These are phyloP conservation scores for Drosophila kurseongensis DNA, from an alignment of 1,140 invertebrate species.

Conservation along the genomic window DNA sequence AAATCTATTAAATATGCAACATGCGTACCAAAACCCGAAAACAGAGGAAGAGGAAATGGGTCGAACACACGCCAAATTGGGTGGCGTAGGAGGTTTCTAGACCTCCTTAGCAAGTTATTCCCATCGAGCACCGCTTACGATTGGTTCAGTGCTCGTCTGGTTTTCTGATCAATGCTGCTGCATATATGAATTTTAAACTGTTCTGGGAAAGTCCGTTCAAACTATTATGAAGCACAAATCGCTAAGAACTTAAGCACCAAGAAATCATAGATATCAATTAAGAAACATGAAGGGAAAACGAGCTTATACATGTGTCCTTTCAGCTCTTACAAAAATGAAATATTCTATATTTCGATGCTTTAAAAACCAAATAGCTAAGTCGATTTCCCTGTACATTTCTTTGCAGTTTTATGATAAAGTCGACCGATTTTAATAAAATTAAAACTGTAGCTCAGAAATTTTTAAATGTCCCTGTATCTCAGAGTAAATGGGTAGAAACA, in stretches of 20 bases:
- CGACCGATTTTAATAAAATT: too few relatives aligned
- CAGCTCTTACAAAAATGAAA: too few relatives aligned
- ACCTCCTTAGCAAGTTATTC: slow-evolving; percentile 35
- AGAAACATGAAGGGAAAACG: too few relatives aligned
- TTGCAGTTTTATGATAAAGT: too few relatives aligned
- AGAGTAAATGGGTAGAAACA: too few relatives aligned
- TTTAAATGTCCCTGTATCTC: too few relatives aligned
- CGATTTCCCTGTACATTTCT: too few relatives aligned
- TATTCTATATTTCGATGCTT: too few relatives aligned
- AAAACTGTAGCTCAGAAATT: too few relatives aligned
- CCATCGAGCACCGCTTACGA: slow-evolving; percentile 14
- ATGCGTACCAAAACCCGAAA: slow-evolving; percentile 54
- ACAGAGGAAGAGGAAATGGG: slow-evolving; percentile 26
- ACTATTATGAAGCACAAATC: slow-evolving; percentile 7
- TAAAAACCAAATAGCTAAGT: too few relatives aligned
- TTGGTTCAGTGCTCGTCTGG: neutral
- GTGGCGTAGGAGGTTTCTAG: slow-evolving; percentile 4
- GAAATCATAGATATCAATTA: neutral
- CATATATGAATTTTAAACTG: slow-evolving; percentile 35
- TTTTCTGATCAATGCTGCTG: slow-evolving; percentile 22
- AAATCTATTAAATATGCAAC: slow-evolving; percentile 77
- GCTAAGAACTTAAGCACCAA: too few relatives aligned
- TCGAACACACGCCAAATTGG: neutral
- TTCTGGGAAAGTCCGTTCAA: neutral
- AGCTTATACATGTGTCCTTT: too few relatives aligned